These are phyloP conservation scores for Acheta domesticus DNA, from an alignment of 2,888 invertebrate genomes.

Conservation along the genomic window DNA sequence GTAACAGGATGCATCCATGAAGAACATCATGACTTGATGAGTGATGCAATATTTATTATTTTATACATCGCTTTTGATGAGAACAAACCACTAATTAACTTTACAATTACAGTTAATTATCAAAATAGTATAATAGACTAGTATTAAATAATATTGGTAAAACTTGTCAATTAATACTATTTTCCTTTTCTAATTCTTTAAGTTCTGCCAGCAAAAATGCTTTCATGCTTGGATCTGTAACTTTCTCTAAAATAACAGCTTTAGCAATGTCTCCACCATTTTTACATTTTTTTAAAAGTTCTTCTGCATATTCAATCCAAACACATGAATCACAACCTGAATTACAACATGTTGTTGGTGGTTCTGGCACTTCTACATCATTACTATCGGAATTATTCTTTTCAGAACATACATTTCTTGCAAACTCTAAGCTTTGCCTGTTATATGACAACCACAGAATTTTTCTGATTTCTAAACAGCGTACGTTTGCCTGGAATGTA, in stretches of 20 bases:
- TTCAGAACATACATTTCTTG: not conserved
- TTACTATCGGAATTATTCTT: not conserved
- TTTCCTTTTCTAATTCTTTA: constrained; percentile 45
- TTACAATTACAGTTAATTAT: too few relatives aligned
- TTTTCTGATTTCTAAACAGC: too few relatives aligned
- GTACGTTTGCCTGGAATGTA: too few relatives aligned
- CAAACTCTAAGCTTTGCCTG: too few relatives aligned
- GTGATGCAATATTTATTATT: too few relatives aligned
- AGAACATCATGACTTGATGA: too few relatives aligned
- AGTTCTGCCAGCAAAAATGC: constrained; percentile 80
- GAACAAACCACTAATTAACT: too few relatives aligned
- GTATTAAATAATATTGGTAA: too few relatives aligned
- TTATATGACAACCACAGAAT: too few relatives aligned
- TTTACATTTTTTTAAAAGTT: constrained; percentile 58
- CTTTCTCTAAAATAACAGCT: constrained; percentile 67
- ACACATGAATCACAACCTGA: constrained; percentile 92
- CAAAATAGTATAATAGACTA: too few relatives aligned
- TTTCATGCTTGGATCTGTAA: constrained; percentile 76
- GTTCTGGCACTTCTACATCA: constrained; percentile 51
- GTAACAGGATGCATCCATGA: too few relatives aligned
- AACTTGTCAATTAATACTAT: not conserved
- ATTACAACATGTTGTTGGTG: constrained; percentile 84
- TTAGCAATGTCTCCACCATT: constrained; percentile 67
- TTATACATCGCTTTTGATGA: too few relatives aligned
- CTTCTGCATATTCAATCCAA: constrained; percentile 85